Evolutionary conservation across 2,113 vertebrate genomes (phyloP), one percentile per base, ranked within the genome.

Genomic region (Ictalurus punctatus): DNA sequence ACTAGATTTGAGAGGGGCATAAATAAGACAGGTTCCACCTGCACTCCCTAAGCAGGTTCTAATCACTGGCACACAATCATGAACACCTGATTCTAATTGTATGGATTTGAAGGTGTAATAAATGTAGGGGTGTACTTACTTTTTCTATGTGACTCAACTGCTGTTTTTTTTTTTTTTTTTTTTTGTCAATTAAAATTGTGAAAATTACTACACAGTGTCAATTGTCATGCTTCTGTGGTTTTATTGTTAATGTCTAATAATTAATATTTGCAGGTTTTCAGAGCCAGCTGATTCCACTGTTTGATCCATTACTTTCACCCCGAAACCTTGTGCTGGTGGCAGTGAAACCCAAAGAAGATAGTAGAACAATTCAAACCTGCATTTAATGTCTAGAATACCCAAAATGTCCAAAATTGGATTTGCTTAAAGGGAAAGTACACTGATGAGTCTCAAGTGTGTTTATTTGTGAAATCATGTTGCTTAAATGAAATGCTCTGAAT

Each of bases 321-420:
- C 95, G 98, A 80, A 99, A 99, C 93, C 92, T 98, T 90, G 97
- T 98, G 34, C 95, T 99, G 87, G 96, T 98, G 89, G 97, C 97
- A 0, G 82, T 93, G 87, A 96, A 96, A 88, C 3, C 63, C 27
- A 82, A 71, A 59, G 86, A 59, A 73, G 81, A 78, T 65, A 88
- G 52, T 44, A 40, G 52, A 83, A 54, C 30, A 78, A 5, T 61
- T 25, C n/a, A 69, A 8, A 67, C 34, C 65, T 76, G 23, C 56
- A 76, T 23, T 76, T 37, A 56, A 2, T 87, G 34, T 71, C 30
- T 21, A 73, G 25, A 34, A 52, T 12, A n/a, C 40, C 17, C 7
- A 30, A 58, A 34, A 34, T 56, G 4, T 40, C n/a, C 34, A 56
- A 65, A 25, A 61, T 8, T 71, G 23, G n/a, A 58, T 83, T 25